These are phyloP conservation scores for Jacana jacana DNA, from an alignment of 2,113 vertebrate genomes.

Conservation along the genomic window DNA sequence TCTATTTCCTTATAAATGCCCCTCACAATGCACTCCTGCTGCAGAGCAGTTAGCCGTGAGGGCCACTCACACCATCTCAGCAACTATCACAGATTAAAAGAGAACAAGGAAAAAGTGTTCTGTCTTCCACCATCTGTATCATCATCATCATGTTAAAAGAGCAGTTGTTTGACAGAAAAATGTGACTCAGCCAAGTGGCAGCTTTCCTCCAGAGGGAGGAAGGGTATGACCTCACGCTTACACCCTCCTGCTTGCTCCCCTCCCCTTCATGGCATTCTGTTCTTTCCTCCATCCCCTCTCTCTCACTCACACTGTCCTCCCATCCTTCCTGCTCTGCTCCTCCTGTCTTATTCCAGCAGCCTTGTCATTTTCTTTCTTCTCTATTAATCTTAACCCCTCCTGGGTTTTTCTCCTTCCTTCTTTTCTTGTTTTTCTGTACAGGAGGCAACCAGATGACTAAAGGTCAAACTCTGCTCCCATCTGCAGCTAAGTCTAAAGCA, in stretches of 20 bases:
- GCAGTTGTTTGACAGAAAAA: not conserved
- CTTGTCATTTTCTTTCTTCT: not conserved
- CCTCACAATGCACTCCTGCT: not conserved
- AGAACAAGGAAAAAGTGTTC: not conserved
- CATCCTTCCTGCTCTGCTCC: not conserved
- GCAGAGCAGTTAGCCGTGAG: not conserved
- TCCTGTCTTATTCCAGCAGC: not conserved
- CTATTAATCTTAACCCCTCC: not conserved
- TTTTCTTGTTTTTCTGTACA: not conserved
- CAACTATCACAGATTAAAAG: not conserved
- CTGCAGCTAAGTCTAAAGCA: not conserved
- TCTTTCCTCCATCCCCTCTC: not conserved
- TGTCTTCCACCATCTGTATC: not conserved
- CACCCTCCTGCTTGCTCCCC: accelerated
- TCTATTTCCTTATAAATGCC: not conserved
- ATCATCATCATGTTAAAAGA: not conserved
- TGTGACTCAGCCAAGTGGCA: not conserved
- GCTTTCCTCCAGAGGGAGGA: not conserved
- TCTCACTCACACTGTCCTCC: not conserved
- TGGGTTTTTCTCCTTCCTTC: not conserved
- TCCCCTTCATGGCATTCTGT: not conserved
- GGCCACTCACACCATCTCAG: not conserved
- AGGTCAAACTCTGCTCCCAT: not conserved
- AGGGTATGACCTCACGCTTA: not conserved
- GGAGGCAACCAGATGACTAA: not conserved